Base-by-base conservation (phyloP, 2,888 invertebrate species). In the Allophyes oxyacanthae region DNA sequence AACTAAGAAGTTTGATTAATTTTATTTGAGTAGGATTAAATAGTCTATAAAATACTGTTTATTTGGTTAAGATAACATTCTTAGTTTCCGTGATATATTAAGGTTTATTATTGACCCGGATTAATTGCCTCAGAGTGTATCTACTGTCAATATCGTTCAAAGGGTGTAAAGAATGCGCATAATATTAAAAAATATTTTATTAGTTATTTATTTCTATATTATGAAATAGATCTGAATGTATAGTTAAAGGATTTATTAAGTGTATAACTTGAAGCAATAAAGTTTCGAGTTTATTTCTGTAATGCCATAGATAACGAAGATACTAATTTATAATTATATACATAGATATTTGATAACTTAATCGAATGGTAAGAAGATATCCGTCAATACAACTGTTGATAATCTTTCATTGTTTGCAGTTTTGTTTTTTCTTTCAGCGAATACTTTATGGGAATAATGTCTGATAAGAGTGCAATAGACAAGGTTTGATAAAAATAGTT, bases 211-310 rank as follows among this genome's bases (percentile, higher is more conserved):
- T 71, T 63, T 53, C 43, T 63, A 42, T 68, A 28, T 55, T 69
- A 74, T 72, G 51, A 75, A 76, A 81, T 82, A 85, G 87, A 87
- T 88, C 87, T 87, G 86, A 86, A 73, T 75, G 75, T 75, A 77
- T 77, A 74, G 55, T 72, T 76, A 76, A 72, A 75, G 66, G 72
- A 81, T 78, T 80, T 78, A 50, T 51, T 55, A 79, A 74, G 50
- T 68, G 78, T 72, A 76, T 64, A 82, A 82, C 75, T 56, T 55
- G 84, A 77, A 84, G 85, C 86, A 84, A 82, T 85, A 82, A 80
- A 37, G 85, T 86, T 87, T 86, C 81, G 59, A 71, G 76, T 70
- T 77, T 73, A 74, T 73, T 75, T 64, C 49, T 72, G 62, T 79
- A 68, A 75, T 50, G 64, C 74, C 66, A 72, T 70, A 66, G 60